phyloP scores from a whole-genome alignment of 2,113 vertebrate species.

The Anser brachyrhynchus region DNA sequence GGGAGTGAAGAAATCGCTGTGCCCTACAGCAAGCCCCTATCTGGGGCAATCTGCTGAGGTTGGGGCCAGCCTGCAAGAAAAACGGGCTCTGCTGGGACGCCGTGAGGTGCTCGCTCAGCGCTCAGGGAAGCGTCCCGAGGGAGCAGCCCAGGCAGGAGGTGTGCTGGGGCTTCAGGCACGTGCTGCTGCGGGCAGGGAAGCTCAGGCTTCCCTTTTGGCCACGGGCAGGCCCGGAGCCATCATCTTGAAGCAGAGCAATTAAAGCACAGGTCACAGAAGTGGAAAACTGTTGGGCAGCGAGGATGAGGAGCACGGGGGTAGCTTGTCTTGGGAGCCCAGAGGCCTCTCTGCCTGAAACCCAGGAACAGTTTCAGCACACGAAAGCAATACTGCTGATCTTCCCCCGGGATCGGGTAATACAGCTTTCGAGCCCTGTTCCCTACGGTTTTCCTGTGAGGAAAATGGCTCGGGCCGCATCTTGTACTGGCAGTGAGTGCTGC shows the following conservation, averaged over 20 bases:
- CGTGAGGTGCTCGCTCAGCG: rapidly evolving
- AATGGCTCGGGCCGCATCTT: neutral
- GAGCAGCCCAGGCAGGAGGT: neutral
- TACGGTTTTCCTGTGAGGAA: neutral
- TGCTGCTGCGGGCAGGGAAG: neutral
- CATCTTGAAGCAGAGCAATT: neutral
- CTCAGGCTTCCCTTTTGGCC: too few species aligned
- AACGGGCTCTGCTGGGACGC: neutral
- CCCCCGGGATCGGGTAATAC: neutral
- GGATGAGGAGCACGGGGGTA: neutral
- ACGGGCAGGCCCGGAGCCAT: rapidly evolving
- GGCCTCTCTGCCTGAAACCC: neutral
- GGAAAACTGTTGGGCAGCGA: neutral
- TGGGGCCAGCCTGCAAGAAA: neutral
- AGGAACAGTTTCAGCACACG: neutral
- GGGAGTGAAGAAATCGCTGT: neutral
- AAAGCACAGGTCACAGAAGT: rapidly evolving
- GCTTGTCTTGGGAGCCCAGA: neutral
- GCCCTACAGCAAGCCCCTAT: neutral
- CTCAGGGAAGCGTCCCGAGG: rapidly evolving
- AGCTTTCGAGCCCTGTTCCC: neutral
- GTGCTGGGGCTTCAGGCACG: neutral
- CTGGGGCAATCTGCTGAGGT: neutral
- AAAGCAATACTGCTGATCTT: neutral
- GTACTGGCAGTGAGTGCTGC: rapidly evolving